Percentiles rank a stretch among this genome's conserved stretches.
Conservation (phyloP, 2,797 vertebrate genomes). For the Labroides dimidiatus region DNA sequence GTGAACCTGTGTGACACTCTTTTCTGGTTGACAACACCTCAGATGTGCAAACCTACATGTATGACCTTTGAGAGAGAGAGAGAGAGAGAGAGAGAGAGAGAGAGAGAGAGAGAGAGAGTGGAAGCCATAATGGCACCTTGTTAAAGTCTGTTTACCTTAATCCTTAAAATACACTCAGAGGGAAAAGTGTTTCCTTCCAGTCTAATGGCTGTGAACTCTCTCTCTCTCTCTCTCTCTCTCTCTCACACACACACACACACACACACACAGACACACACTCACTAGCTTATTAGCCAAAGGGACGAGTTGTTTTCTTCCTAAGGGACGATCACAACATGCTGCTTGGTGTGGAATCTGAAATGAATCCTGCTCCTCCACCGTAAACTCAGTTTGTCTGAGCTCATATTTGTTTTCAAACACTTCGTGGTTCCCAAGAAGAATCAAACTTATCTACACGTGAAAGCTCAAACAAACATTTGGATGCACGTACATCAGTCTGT, state of each 20-base stretch:
- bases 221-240: too few relatives aligned
- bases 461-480: constrained; percentile 52
- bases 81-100: constrained; percentile 65
- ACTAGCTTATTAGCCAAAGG: constrained; percentile 28
- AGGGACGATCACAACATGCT: constrained; percentile 10
- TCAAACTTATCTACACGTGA: constrained; percentile 42
- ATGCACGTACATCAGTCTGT: constrained; percentile 39
- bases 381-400: not conserved
- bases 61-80: constrained; percentile 39
- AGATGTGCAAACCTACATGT: constrained; percentile 34
- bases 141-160: constrained; percentile 86
- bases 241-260: constrained; percentile 37
- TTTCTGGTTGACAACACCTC: constrained; percentile 34
- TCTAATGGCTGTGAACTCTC: constrained; percentile 71
- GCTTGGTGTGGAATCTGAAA: not conserved
- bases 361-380: not conserved
- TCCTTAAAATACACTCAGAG: constrained; percentile 84
- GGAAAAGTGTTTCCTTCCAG: constrained; percentile 87
- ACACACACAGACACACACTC: constrained; percentile 5
- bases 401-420: constrained; percentile 16
- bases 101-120: constrained; percentile 68
- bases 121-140: constrained; percentile 83
- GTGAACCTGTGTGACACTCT: too few relatives aligned
- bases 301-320: constrained; percentile 22
- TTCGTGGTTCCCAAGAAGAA: constrained; percentile 51